Base-by-base conservation (phyloP, 2,888 invertebrate genomes). In the Nycteola revayana region DNA sequence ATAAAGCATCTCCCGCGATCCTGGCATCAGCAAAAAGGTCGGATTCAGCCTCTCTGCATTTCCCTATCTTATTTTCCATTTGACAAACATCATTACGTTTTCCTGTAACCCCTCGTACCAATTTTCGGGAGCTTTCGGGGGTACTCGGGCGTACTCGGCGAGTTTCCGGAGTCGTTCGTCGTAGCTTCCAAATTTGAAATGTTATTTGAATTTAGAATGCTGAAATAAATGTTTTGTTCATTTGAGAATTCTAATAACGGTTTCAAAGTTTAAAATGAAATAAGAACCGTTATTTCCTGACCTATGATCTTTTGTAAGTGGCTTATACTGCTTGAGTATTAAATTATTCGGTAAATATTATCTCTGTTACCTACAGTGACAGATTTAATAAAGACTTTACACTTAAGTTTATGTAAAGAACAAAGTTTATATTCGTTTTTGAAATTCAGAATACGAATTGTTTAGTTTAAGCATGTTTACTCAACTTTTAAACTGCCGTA, bases 41-140 rank as follows among this genome's bases (percentile, higher is more conserved):
- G 72, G 77, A 71, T 72, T 77, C 79, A 70, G 74, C 77, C 66
- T 65, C 74, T 65, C 67, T 68, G 80, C 83, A 80, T 84, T 85
- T 87, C 87, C 87, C 88, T 88, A 87, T 87, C 87, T 86, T 85
- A 87, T 88, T 88, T 88, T 87, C 87, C 87, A 87, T 88, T 87
- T 87, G 87, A 86, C 88, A 87, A 85, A 85, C 88, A 86, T 86
- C 87, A 87, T 85, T 87, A 86, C 84, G 79, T 80, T 78, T 83
- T 84, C 84, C 85, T 77, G 78, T 63, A 66, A 68, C 75, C 77
- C n/a, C 74, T 72, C 69, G 64, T 66, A 68, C 60, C 66, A 72
- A 72, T 74, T 70, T 74, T 75, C 72, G 75, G 74, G 65, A 66
- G 73, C 70, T 66, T 66, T 76, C 75, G 75, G 69, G 60, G 35